Conservation (phyloP, 1,140 invertebrate genomes). For the Macrosteles quadrilineatus region DNA sequence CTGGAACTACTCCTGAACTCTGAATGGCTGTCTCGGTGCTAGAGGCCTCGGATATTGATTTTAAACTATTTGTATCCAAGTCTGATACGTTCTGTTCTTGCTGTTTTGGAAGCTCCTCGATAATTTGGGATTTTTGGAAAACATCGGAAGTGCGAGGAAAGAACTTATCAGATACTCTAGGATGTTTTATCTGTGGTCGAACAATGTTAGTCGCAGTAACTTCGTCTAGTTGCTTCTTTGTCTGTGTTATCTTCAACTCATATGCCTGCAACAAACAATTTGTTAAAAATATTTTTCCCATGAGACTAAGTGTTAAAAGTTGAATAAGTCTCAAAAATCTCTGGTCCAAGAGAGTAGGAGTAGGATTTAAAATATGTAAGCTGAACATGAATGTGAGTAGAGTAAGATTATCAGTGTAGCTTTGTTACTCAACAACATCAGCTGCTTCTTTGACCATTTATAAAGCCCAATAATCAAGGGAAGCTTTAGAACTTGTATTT, state of each 20-base stretch:
- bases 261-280: conserved; percentile 50
- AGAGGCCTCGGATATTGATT: conserved; percentile 28
- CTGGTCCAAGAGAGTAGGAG: too few relatives aligned
- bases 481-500: too few relatives aligned
- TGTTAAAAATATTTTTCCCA: neutral
- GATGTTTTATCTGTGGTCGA: conserved; percentile 56
- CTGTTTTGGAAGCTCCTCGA: neutral
- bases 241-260: conserved; percentile 54
- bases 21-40: conserved; percentile 24
- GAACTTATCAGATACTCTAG: conserved; percentile 40
- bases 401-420: too few relatives aligned
- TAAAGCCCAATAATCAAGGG: too few relatives aligned
- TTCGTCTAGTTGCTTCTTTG: conserved; percentile 51
- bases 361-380: too few relatives aligned
- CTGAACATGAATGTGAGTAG: too few relatives aligned
- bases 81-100: conserved; percentile 3
- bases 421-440: too few relatives aligned
- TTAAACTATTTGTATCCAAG: conserved; percentile 24
- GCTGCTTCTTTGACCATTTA: too few relatives aligned
- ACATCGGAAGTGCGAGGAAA: conserved; percentile 26
- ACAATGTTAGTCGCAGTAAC: conserved; percentile 48
- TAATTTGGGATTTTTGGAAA: conserved; percentile 24
- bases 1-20: neutral
- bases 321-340: too few relatives aligned
- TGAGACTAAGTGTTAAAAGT: too few relatives aligned